Conservation (phyloP, 2,113 vertebrate species). For the Pelvicachromis taeniatus region DNA sequence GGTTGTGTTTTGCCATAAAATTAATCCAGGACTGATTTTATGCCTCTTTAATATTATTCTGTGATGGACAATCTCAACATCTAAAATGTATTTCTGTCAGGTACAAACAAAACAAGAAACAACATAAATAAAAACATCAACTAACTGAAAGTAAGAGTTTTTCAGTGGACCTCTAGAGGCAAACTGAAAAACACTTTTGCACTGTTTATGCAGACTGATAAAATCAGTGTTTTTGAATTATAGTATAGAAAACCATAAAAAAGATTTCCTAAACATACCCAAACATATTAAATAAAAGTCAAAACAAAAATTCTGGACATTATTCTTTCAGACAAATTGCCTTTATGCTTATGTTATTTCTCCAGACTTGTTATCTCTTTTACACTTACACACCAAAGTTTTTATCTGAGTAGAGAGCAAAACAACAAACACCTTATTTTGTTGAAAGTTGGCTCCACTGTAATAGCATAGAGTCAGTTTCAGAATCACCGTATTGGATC, state of each 20-base stretch:
- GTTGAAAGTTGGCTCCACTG: background rate
- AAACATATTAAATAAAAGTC: background rate
- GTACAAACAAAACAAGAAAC: background rate
- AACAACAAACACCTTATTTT: conserved; percentile 26
- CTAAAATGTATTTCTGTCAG: background rate
- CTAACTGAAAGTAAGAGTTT: background rate
- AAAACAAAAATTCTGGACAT: background rate
- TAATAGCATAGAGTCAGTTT: conserved; percentile 12
- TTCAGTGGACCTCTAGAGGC: background rate
- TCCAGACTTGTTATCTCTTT: conserved; percentile 13
- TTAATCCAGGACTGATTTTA: background rate
- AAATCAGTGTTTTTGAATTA: background rate
- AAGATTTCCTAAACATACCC: background rate
- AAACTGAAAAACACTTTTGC: background rate
- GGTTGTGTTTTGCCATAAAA: background rate
- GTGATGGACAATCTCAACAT: background rate
- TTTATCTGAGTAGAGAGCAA: conserved; percentile 21
- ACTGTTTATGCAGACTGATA: background rate
- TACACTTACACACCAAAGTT: background rate
- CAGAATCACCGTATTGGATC: conserved; percentile 5
- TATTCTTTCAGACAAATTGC: background rate
- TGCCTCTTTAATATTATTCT: background rate
- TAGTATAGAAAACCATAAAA: background rate
- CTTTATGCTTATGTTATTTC: background rate
- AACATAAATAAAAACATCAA: conserved; percentile 24